These are phyloP conservation scores for Poeciliopsis infans DNA, from an alignment of 2,797 vertebrate genomes.

Conservation along the genomic window DNA sequence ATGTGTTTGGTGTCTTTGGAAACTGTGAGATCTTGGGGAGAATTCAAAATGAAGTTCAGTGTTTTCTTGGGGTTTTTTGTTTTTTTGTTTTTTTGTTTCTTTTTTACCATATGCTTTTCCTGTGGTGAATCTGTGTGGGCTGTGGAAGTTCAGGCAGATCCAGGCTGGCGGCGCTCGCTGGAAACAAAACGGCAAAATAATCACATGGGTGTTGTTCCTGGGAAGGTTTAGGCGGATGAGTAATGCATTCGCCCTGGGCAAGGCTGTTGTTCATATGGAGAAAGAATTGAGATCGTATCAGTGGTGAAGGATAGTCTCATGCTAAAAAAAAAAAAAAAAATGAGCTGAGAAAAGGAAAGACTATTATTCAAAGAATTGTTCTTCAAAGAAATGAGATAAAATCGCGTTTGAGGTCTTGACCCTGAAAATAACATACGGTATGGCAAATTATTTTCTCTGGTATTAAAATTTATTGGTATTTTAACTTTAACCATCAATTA, in stretches of 20 bases:
- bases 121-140: constrained; percentile 26
- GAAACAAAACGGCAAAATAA: constrained; percentile 33
- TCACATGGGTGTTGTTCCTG: constrained; percentile 49
- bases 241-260: constrained; percentile 31
- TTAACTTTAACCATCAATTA: neutral
- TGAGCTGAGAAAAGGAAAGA: constrained; percentile 5
- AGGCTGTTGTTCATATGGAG: constrained; percentile 18
- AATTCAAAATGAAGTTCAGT: constrained; percentile 48
- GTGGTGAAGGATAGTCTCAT: constrained; percentile 43
- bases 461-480: neutral
- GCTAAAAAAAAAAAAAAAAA: constrained; percentile 3
- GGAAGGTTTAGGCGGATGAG: constrained; percentile 33
- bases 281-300: constrained; percentile 47
- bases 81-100: constrained; percentile 24
- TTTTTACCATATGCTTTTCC: constrained; percentile 13
- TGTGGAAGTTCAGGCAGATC: constrained; percentile 30
- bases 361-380: constrained; percentile 22
- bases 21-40: constrained; percentile 39
- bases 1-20: constrained; percentile 53
- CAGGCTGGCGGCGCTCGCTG: constrained; percentile 21
- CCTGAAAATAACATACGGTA: neutral
- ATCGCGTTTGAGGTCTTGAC: neutral
- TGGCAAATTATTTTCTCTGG: neutral
- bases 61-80: neutral
- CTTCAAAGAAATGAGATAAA: neutral